Evolutionary conservation across 2,797 vertebrate genomes (phyloP), one percentile per base, ranked within the genome.

Genomic region (Eutrigla gurnardus): DNA sequence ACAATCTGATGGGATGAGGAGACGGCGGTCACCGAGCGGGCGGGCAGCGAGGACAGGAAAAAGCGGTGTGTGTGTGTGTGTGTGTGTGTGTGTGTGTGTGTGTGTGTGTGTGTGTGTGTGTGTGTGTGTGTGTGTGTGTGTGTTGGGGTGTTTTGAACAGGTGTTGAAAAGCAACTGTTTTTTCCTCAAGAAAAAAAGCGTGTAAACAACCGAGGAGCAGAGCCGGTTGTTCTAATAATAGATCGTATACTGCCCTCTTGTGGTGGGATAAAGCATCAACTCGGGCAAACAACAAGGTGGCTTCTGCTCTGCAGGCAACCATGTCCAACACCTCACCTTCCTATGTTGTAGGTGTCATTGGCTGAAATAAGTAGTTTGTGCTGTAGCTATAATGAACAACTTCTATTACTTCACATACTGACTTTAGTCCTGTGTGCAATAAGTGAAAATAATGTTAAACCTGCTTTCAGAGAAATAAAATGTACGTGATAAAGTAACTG

Each of bases 201-300:
- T 13, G 78, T 64, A 62, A 89, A 91, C 78, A 86, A 77, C 15
- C 18, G 49, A 64, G 63, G 42, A 55, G 14, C 25, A 39, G 70
- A 78, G 64, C 33, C 54, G 74, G 60, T 47, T 36, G 36, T 42
- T 14, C 17, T 25, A 64, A 77, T 52, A 65, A 79, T 78, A 89
- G 91, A 90, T 33, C 88, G 67, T 84, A 93, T 25, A 81, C 79
- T 88, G 93, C 92, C 91, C 92, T 90, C 93, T 88, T 78, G 91
- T 92, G 93, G 92, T 40, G 65, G 9, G 12, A 80, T 53, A 7
- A 32, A 35, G 63, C 6, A 87, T 40, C 10, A 49, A 13, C 18
- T 33, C 36, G 37, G 7, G 46, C 6, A 43, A 60, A 64, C 43
- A 55, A 73, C 35, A 67, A 62, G 57, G 50, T 33, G 54, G 43